Percentiles rank a stretch among this genome's conserved stretches.
Conservation (phyloP, 2,797 vertebrate species). For the Pseudochromis fuscus region DNA sequence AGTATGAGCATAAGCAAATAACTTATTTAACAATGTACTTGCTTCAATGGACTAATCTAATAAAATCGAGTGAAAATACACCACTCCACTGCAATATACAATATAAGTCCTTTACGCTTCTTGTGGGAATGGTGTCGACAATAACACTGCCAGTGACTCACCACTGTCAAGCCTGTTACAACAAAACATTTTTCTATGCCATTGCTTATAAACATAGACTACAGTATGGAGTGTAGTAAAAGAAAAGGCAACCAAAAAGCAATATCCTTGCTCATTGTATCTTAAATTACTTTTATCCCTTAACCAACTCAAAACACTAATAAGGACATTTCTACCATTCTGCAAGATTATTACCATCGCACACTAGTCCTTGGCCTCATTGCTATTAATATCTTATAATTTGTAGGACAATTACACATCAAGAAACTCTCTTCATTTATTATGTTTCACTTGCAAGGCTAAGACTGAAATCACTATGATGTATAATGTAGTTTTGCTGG, state of each 20-base stretch:
- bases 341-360: background rate
- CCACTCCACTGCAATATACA: background rate
- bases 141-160: slow-evolving; percentile 4
- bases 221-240: too few species aligned
- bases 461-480: slow-evolving; percentile 4
- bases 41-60: too few species aligned
- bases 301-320: background rate
- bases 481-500: background rate
- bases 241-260: background rate
- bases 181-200: background rate
- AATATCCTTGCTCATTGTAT: background rate
- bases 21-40: too few species aligned
- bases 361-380: background rate
- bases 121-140: background rate
- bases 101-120: background rate
- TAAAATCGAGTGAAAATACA: background rate
- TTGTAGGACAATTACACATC: background rate
- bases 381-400: background rate
- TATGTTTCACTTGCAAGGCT: background rate
- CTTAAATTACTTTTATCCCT: background rate
- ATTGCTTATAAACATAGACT: background rate
- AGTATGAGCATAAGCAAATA: too few species aligned
- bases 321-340: background rate
- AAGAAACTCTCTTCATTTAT: too few species aligned
- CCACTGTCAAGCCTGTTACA: background rate